Evolutionary conservation across 2,797 vertebrate genomes (phyloP).

Genomic region (Acanthornis magna): DNA sequence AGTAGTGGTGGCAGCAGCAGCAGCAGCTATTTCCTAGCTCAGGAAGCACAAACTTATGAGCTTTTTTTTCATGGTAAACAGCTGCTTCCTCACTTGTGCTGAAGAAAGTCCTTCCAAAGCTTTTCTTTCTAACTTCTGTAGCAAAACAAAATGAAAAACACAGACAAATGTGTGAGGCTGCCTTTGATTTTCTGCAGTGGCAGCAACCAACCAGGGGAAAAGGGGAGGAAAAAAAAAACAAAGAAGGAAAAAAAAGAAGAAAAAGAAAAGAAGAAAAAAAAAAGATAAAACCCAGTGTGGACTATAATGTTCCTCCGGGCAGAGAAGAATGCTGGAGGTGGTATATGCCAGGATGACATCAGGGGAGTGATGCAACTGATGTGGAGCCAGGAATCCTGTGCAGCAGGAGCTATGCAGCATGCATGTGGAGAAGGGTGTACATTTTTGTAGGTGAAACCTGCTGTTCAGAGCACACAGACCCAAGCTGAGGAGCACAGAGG

Average conservation of each 20-base stretch:
- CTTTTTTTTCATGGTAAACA: constrained; percentile 38
- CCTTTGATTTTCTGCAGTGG: constrained; percentile 43
- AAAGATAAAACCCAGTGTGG: background rate
- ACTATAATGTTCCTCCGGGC: background rate
- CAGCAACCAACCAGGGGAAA: background rate
- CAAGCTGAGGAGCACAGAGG: background rate
- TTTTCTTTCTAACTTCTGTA: constrained; percentile 42
- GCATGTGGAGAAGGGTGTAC: background rate
- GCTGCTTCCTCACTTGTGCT: constrained; percentile 50
- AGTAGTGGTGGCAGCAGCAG: background rate
- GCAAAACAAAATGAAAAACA: constrained; percentile 57
- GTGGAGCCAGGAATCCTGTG: background rate
- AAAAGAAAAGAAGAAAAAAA: no score
- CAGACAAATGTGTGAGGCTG: constrained; percentile 30
- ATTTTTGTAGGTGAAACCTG: background rate
- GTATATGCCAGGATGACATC: constrained; percentile 41
- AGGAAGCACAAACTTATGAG: constrained; percentile 4
- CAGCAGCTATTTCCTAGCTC: constrained; percentile 25
- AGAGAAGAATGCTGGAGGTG: constrained; percentile 40
- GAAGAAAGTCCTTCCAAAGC: constrained; percentile 36
- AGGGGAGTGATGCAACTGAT: constrained; percentile 32
- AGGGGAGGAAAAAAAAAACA: rapidly evolving
- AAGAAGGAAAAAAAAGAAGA: no score
- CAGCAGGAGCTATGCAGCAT: background rate
- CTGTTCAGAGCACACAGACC: background rate